Base-by-base conservation (phyloP, 1,140 invertebrate genomes). In the Stratiolaelaps scimitus region DNA sequence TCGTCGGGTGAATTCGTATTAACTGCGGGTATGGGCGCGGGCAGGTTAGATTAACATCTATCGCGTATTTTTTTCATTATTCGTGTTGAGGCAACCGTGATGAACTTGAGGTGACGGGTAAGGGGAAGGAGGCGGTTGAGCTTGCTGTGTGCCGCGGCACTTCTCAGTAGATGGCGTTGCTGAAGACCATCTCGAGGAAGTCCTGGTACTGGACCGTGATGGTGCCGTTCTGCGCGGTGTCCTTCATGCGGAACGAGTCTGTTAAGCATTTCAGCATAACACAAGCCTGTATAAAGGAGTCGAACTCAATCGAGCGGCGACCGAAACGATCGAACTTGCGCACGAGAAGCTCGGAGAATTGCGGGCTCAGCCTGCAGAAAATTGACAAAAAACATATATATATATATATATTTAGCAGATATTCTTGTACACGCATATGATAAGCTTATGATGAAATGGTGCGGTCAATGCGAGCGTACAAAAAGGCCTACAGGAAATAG, bases 231-330 rank as follows among this genome's bases (percentile, higher is more conserved):
- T 43, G 40, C 7, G 65, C 43, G 15, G 48, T 64, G 20, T 69
- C 68, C 34, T 40, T 56, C 20, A 53, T 30, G 44, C 64, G 7
- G 67, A 69, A 69, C 20, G 68, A 53, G 45, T 56, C 47, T 15
- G 46, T 69, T 34, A 66, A 26, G 19, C 64, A 64, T 26, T 64
- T 66, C 34, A 67, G 28, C 74, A 76, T 76, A 7, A 77, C 76
- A 72, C 75, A 76, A n/a, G 73, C 72, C 68, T 78, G 76, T 47
- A 78, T 78, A 70, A 78, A 78, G 66, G 75, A 75, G 70, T 78
- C 76, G 72, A 78, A 77, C 40, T 77, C 74, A 13, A 78, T 77
- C 43, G 66, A 72, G 26, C 68, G 28, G 13, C 66, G 40, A 46
- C 72, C 72, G 29, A 56, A 20, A 34, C 70, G 67, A 65, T 77